Percentiles rank a stretch among this genome's conserved stretches.
Conservation (phyloP, 2,888 invertebrate genomes). For the Nemotelus pantherinus region DNA sequence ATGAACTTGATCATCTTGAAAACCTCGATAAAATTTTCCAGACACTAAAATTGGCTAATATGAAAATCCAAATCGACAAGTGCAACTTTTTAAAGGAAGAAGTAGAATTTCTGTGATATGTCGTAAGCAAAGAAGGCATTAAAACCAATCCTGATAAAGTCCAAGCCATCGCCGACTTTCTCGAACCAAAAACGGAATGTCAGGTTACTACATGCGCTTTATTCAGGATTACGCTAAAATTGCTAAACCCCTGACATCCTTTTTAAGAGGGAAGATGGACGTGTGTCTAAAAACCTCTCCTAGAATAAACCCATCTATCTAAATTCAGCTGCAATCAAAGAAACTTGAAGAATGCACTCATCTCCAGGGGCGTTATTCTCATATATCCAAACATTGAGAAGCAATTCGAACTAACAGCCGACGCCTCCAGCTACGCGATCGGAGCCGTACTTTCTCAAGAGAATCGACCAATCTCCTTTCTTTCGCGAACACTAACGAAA, state of each 20-base stretch:
- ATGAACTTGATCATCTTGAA: not conserved
- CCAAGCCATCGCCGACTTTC: not conserved
- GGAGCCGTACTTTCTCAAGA: not conserved
- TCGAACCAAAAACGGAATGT: not conserved
- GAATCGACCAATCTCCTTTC: not conserved
- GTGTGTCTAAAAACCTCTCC: constrained; percentile 16
- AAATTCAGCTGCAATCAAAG: not conserved
- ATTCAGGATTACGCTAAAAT: constrained; percentile 11
- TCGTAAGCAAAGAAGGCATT: not conserved
- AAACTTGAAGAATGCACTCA: constrained; percentile 9
- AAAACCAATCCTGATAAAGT: not conserved
- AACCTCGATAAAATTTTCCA: not conserved
- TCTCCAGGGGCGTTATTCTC: not conserved
- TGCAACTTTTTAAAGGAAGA: constrained; percentile 2
- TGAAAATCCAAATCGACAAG: not conserved
- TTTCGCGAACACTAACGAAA: not conserved
- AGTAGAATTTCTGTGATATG: constrained; percentile 8
- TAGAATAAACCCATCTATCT: constrained; percentile 10
- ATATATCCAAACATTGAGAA: not conserved
- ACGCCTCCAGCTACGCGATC: not conserved
- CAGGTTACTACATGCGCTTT: constrained; percentile 14
- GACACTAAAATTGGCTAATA: not conserved
- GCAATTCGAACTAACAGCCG: not conserved
- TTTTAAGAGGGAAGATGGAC: constrained; percentile 29
- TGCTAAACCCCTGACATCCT: constrained; percentile 3